Percentiles rank a stretch among this genome's conserved stretches.
phyloP scores from a whole-genome alignment of 64 coral and sea anemone species.

The Porites australiensis region DNA sequence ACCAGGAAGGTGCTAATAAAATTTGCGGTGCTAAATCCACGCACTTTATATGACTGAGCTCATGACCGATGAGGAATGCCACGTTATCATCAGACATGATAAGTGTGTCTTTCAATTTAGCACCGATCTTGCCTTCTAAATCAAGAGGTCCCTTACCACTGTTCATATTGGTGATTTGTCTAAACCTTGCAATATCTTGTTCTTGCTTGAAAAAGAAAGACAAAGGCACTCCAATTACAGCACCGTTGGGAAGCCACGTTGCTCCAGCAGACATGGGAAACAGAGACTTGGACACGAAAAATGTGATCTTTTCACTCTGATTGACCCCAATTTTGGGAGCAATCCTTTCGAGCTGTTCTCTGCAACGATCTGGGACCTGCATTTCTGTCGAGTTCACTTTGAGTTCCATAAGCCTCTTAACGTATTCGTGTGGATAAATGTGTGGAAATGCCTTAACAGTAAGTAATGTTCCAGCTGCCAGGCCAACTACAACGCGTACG shows the following conservation, averaged over 20 bases:
- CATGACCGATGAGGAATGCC: constrained; percentile 90
- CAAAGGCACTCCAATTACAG: constrained; percentile 88
- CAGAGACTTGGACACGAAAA: constrained; percentile 87
- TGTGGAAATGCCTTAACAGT: constrained; percentile 46
- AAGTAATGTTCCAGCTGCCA: constrained; percentile 42
- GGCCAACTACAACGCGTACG: constrained; percentile 15
- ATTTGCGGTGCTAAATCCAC: constrained; percentile 59
- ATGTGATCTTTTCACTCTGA: constrained; percentile 75
- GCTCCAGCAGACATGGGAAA: constrained; percentile 87
- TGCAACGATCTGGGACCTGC: constrained; percentile 52
- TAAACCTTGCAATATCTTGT: constrained; percentile 80
- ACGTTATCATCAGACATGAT: constrained; percentile 85
- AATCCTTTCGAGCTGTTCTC: constrained; percentile 59
- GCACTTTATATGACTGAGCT: constrained; percentile 79
- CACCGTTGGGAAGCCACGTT: constrained; percentile 83
- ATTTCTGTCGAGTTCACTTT: constrained; percentile 20
- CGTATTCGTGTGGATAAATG: constrained; percentile 48
- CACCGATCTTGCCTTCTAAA: constrained; percentile 73
- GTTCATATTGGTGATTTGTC: constrained; percentile 63
- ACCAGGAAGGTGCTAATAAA: constrained; percentile 71
- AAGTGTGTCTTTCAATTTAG: constrained; percentile 74
- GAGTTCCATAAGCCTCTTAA: constrained; percentile 41
- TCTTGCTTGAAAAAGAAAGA: constrained; percentile 83
- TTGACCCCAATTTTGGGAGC: constrained; percentile 65
- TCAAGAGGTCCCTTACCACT: constrained; percentile 61